Evolutionary conservation across 2,113 vertebrate species (phyloP).

Genomic region (Egretta garzetta): DNA sequence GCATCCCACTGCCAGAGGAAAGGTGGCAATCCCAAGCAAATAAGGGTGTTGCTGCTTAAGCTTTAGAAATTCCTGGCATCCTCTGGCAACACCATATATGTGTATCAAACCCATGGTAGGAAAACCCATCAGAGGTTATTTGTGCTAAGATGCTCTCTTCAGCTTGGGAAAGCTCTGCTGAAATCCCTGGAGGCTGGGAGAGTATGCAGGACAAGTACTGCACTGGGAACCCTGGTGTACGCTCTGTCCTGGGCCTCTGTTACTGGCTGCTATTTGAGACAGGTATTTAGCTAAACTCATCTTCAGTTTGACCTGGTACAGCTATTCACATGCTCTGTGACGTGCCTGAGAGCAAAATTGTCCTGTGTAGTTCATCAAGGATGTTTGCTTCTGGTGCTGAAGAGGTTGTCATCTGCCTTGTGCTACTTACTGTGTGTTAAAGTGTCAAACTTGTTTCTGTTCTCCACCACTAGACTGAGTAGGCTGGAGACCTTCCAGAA

Average conservation of each 20-base stretch:
- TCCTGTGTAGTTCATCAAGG: not conserved
- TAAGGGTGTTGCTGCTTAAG: not conserved
- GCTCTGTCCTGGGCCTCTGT: not conserved
- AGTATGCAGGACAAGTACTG: not conserved
- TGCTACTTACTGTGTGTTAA: fast-evolving
- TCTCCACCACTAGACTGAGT: slow-evolving; percentile 66
- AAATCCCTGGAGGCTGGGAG: not conserved
- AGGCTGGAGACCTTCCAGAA: slow-evolving; percentile 80
- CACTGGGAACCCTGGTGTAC: not conserved
- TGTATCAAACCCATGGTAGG: not conserved
- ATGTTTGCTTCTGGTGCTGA: not conserved
- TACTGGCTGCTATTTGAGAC: not conserved
- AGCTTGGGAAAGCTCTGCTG: not conserved
- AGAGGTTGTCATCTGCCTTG: not conserved
- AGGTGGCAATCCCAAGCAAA: not conserved
- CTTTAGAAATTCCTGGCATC: not conserved
- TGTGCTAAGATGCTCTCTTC: not conserved
- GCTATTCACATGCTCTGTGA: not conserved
- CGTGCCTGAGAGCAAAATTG: not conserved
- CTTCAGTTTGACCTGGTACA: not conserved
- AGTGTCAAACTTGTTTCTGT: not conserved
- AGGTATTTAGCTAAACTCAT: not conserved
- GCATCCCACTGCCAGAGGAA: not conserved
- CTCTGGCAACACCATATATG: not conserved
- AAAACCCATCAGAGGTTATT: not conserved